These are phyloP conservation scores for Acleris holmiana DNA, from an alignment of 2,888 invertebrate genomes.

Conservation along the genomic window DNA sequence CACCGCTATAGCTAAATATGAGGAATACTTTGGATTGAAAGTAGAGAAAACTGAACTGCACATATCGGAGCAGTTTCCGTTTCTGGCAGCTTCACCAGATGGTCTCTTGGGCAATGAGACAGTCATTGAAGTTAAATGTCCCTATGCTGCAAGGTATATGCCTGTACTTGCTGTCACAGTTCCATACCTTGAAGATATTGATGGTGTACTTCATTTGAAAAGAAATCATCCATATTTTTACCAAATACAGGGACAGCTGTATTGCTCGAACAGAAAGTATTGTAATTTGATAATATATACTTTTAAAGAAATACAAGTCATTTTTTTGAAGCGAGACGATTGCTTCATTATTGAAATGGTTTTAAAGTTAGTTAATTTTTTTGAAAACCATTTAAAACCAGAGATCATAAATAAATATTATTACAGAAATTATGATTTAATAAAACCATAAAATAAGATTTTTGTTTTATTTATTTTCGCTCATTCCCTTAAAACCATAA, in stretches of 20 bases:
- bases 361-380: too few species aligned
- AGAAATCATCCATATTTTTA: conserved; percentile 24
- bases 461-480: too few species aligned
- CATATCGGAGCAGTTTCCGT: conserved; percentile 33
- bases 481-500: too few species aligned
- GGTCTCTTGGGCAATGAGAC: conserved; percentile 39
- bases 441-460: too few species aligned
- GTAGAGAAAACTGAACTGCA: conserved; percentile 33
- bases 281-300: conserved; percentile 43
- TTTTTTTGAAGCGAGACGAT: conserved; percentile 36
- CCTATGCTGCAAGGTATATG: conserved; percentile 36
- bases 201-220: conserved; percentile 13
- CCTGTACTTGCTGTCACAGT: conserved; percentile 31
- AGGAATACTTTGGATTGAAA: neutral
- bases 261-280: conserved; percentile 34
- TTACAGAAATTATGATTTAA: too few species aligned
- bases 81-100: conserved; percentile 42
- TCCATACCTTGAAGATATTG: conserved; percentile 32
- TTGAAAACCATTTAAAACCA: too few species aligned
- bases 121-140: conserved; percentile 42
- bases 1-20: conserved; percentile 4
- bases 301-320: conserved; percentile 38
- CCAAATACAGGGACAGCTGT: conserved; percentile 39
- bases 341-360: conserved; percentile 15
- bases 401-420: too few species aligned